phyloP scores from a whole-genome alignment of 1,140 invertebrate genomes.

The Elymnias hypermnestra region DNA sequence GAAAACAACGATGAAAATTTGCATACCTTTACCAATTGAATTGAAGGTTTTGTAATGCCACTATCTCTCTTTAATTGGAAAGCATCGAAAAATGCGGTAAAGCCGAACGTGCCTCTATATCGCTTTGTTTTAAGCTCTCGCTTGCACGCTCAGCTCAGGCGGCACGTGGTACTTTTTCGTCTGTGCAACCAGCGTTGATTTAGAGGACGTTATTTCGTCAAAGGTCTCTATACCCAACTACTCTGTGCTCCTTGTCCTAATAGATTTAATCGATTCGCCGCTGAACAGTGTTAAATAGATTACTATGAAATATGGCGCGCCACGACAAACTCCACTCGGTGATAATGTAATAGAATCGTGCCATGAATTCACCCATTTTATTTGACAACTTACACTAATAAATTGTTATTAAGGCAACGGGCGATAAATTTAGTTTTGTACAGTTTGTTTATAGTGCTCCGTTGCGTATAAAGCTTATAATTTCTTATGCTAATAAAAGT shows the following conservation, averaged over 20 bases:
- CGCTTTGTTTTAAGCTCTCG: no score
- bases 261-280: slow-evolving; percentile 22
- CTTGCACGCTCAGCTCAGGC: no score
- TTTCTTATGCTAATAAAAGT: background rate
- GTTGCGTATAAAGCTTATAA: background rate
- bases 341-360: slow-evolving; percentile 22
- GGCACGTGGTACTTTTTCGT: no score
- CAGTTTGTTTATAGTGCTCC: background rate
- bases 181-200: no score
- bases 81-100: no score
- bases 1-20: no score
- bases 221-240: slow-evolving; percentile 1
- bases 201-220: no score
- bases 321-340: slow-evolving; percentile 7
- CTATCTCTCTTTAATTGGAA: no score
- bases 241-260: slow-evolving; percentile 10
- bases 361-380: slow-evolving; percentile 9
- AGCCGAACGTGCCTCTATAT: no score
- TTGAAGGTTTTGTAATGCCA: no score
- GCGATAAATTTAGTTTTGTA: background rate
- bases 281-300: slow-evolving; percentile 25
- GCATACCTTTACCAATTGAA: no score
- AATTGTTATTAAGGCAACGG: slow-evolving; percentile 6
- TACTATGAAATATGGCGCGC: slow-evolving; percentile 20
- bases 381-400: slow-evolving; percentile 7